Evolutionary conservation across 2,888 invertebrate species (phyloP).

Genomic region (Ennomos erosarius): DNA sequence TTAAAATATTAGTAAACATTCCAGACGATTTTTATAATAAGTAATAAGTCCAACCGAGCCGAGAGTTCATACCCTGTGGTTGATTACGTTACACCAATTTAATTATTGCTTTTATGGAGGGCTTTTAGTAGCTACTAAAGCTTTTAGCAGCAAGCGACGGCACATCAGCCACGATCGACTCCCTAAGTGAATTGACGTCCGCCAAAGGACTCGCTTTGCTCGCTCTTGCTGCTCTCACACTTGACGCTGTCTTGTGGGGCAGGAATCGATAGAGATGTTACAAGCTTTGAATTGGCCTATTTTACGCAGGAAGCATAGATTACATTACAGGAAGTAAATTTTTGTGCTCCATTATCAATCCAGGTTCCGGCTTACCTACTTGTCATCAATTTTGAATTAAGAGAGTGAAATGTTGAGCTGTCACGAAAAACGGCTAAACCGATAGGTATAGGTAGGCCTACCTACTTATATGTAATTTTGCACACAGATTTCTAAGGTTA

Average conservation of each 20-base stretch:
- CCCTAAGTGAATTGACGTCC: conserved; percentile 82
- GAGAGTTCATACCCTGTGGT: conserved; percentile 65
- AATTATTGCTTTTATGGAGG: conserved; percentile 86
- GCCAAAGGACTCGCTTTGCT: conserved; percentile 47
- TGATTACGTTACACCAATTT: conserved; percentile 84
- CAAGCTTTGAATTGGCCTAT: background rate
- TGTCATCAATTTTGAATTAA: too few relatives aligned
- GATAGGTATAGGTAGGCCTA: too few relatives aligned
- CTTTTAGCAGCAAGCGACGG: conserved; percentile 81
- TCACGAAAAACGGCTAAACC: too few relatives aligned
- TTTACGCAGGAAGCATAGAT: too few relatives aligned
- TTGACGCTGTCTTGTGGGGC: conserved; percentile 6
- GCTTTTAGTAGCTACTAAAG: conserved; percentile 86
- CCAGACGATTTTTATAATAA: background rate
- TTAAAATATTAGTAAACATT: too few relatives aligned
- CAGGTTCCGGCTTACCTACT: too few relatives aligned
- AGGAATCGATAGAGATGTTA: conserved; percentile 4
- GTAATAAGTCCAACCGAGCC: conserved; percentile 34
- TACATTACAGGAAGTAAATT: background rate
- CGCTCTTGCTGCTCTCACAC: conserved; percentile 34
- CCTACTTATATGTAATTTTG: too few relatives aligned
- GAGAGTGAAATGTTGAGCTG: too few relatives aligned
- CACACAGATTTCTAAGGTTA: too few relatives aligned
- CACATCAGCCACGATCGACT: conserved; percentile 72
- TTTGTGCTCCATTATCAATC: too few relatives aligned